These are phyloP conservation scores for Adineta ricciae DNA, from an alignment of 2,888 invertebrate genomes.

Conservation along the genomic window DNA sequence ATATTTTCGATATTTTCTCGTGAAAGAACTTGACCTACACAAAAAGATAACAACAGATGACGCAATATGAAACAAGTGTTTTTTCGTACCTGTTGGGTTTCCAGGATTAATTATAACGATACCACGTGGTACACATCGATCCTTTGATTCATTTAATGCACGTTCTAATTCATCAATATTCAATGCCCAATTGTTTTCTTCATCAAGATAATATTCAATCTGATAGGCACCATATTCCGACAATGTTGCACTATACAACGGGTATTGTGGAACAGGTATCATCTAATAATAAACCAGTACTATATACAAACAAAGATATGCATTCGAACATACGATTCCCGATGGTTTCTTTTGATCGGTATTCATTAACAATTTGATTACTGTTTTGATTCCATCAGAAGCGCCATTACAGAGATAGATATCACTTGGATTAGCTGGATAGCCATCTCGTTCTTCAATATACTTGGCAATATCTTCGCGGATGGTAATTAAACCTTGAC, in stretches of 20 bases:
- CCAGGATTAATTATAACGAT: constrained; percentile 94
- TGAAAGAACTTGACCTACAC: constrained; percentile 62
- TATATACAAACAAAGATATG: too few relatives aligned
- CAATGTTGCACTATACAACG: constrained; percentile 84
- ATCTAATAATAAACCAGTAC: constrained; percentile 49
- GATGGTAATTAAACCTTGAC: constrained; percentile 77
- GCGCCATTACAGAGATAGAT: constrained; percentile 78
- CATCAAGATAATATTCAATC: constrained; percentile 82
- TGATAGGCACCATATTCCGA: constrained; percentile 72
- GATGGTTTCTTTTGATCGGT: constrained; percentile 42
- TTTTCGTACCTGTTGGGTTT: constrained; percentile 74
- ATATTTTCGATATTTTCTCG: constrained; percentile 77
- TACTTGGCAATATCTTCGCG: constrained; percentile 75
- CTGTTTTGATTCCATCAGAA: constrained; percentile 66
- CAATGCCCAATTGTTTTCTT: constrained; percentile 74
- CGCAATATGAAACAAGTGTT: not conserved
- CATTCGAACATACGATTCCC: constrained; percentile 39
- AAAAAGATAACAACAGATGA: constrained; percentile 34
- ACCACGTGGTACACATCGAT: constrained; percentile 63
- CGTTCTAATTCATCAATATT: constrained; percentile 69
- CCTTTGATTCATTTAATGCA: constrained; percentile 59
- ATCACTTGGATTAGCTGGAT: constrained; percentile 63
- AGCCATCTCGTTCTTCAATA: constrained; percentile 67
- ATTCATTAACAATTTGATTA: constrained; percentile 51
- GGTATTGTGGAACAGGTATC: constrained; percentile 97